A percentile compares a stretch with the other conserved stretches of the same genome.
Conservation (phyloP, 2,888 invertebrate species). For the Octodonta nipae region DNA sequence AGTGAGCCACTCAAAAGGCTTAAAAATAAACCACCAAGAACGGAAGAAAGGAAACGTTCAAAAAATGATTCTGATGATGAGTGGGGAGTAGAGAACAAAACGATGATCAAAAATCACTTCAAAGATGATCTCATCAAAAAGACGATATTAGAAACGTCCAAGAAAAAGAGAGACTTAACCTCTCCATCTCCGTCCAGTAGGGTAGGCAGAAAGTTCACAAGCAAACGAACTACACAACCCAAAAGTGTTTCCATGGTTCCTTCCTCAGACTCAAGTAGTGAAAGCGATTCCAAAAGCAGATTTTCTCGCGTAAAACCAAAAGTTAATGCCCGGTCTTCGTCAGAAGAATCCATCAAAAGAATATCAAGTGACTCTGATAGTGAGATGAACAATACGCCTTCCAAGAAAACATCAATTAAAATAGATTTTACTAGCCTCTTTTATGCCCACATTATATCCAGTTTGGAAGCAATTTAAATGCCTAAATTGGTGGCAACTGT, state of each 20-base stretch:
- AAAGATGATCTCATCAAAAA: conserved; percentile 15
- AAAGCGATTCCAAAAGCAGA: conserved; percentile 12
- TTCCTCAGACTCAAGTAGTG: conserved; percentile 18
- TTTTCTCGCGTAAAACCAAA: conserved; percentile 13
- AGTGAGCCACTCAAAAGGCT: conserved; percentile 16
- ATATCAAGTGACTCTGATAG: conserved; percentile 17
- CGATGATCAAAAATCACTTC: conserved; percentile 25
- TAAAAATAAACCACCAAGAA: conserved; percentile 18
- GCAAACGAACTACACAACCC: conserved; percentile 12
- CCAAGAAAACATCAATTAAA: no score
- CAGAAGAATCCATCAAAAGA: conserved; percentile 13
- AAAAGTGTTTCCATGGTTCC: conserved; percentile 13
- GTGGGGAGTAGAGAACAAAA: conserved; percentile 28
- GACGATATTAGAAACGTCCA: conserved; percentile 19
- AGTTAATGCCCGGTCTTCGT: conserved; percentile 9
- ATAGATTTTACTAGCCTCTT: no score
- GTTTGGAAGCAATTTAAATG: no score
- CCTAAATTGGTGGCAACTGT: no score
- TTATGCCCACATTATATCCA: no score
- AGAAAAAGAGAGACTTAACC: conserved; percentile 25
- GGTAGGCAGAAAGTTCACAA: conserved; percentile 30
- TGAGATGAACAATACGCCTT: conserved; percentile 23
- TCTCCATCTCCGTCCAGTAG: conserved; percentile 29
- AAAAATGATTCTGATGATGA: conserved; percentile 27
- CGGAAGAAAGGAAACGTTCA: conserved; percentile 15